Conservation (phyloP, 2,797 vertebrate genomes). For the Momotus momota region DNA sequence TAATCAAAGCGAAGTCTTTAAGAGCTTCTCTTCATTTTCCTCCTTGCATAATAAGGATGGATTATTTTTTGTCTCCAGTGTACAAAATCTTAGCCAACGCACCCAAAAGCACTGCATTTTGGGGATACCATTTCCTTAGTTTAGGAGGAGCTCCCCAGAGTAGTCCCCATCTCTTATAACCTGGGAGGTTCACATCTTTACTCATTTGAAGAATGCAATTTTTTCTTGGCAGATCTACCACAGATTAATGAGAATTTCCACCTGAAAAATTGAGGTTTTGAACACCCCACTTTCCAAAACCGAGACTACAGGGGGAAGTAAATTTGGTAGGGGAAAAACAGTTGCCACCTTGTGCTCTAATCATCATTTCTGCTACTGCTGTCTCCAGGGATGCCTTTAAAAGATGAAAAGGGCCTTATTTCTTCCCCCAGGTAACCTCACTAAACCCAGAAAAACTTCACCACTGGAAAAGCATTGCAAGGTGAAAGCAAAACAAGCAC, state of each 20-base stretch:
- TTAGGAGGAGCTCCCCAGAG: neutral
- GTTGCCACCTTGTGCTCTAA: neutral
- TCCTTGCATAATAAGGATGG: neutral
- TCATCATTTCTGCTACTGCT: neutral
- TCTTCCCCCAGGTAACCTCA: neutral
- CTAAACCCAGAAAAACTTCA: neutral
- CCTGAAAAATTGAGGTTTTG: neutral
- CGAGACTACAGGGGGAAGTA: neutral
- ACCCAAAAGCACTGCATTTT: neutral
- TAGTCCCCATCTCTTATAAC: neutral
- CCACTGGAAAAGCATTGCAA: neutral
- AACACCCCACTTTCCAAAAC: neutral
- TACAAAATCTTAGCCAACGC: fast-evolving
- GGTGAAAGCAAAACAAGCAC: neutral
- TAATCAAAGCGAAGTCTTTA: neutral
- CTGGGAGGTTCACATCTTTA: neutral
- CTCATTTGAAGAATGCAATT: neutral
- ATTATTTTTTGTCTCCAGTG: neutral
- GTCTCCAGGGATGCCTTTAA: neutral
- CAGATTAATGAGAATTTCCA: neutral
- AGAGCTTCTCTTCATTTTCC: neutral
- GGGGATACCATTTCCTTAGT: fast-evolving
- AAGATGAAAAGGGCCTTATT: neutral
- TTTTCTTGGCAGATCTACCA: neutral
- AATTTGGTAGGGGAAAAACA: neutral